Evolutionary conservation across 2,797 vertebrate species (phyloP), one percentile per base, ranked within the genome.

Genomic region (Pipistrellus nathusii): DNA sequence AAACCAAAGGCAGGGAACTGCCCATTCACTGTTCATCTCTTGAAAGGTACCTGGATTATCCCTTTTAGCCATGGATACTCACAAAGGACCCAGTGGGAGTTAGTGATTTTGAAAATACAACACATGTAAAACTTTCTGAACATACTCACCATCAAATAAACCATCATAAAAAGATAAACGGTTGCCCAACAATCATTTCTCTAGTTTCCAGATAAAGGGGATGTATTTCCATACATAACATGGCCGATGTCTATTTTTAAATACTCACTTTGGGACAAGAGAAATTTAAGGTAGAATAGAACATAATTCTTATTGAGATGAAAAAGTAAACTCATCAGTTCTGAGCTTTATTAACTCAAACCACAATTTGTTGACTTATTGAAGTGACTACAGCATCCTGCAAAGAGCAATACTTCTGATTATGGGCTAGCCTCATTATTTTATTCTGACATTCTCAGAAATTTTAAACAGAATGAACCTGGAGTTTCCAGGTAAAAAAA

Each of bases 341-440:
- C 88, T 59, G 73, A 93, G 66, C 68, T 92, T 94, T 86, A 95
- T 48, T 73, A 85, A 89, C 46, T 93, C 64, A 91, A 88, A 94
- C 69, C 55, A 80, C 21, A 93, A 84, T 93, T 86, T 85, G 64
- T 91, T 88, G 89, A 91, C 51, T 94, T 89, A 93, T 57, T 91
- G 66, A 68, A 90, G 0, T 80, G 59, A 95, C 18, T 48, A 90
- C 11, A 91, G 44, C 21, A 82, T 66, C 82, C 69, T 55, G 25
- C 53, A 85, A 85, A 94, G 15, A 95, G 2, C 48, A 87, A 30
- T 32, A 57, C 3, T 85, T 48, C 30, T 30, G 30, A 51, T n/a
- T 81, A 84, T 0, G 27, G 51, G 41, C 72, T 18, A 75, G 48
- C 21, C 55, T 46, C 46, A 32, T 64, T 20, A 68, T 84, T 83